Conservation (phyloP, 2,797 vertebrate species). For the Astyanax mexicanus region DNA sequence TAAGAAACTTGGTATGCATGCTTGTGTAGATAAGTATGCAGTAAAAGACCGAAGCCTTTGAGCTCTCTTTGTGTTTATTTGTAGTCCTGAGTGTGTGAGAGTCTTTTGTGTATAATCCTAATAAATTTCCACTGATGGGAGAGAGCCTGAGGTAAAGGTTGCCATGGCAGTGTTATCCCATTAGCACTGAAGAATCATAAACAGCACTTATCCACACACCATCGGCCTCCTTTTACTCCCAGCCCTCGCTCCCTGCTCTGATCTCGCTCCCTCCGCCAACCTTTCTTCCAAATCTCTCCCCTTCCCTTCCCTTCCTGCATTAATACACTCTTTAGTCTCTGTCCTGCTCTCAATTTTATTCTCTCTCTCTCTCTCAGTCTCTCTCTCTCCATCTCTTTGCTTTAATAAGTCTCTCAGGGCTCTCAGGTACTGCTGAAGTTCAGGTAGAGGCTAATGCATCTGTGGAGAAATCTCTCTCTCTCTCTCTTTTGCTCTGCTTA, state of each 20-base stretch:
- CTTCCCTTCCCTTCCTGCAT: slow-evolving; percentile 7
- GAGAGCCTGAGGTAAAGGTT: slow-evolving; percentile 58
- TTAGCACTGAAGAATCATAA: slow-evolving; percentile 68
- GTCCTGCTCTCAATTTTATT: not conserved
- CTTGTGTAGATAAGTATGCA: too few species aligned
- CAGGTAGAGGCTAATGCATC: not conserved
- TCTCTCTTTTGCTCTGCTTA: not conserved
- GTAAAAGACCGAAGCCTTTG: too few species aligned
- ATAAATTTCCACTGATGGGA: slow-evolving; percentile 47
- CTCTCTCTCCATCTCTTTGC: too few species aligned
- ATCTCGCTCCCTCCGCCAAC: slow-evolving; percentile 12
- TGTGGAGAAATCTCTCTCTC: not conserved
- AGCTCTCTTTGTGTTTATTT: not conserved
- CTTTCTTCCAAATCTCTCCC: not conserved
- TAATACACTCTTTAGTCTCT: slow-evolving; percentile 31
- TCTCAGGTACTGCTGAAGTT: not conserved
- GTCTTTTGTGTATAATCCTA: not conserved
- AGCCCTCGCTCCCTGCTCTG: slow-evolving; percentile 35
- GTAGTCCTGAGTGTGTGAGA: not conserved
- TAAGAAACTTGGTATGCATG: not conserved
- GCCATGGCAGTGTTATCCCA: slow-evolving; percentile 69
- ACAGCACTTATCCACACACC: slow-evolving; percentile 66
- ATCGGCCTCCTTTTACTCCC: slow-evolving; percentile 20
- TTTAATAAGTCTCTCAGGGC: not conserved
- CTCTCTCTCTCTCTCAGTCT: not conserved